Percentiles rank a stretch among this genome's conserved stretches.
Conservation (phyloP, 2,797 vertebrate species). For the Scomberomorus guttatus region DNA sequence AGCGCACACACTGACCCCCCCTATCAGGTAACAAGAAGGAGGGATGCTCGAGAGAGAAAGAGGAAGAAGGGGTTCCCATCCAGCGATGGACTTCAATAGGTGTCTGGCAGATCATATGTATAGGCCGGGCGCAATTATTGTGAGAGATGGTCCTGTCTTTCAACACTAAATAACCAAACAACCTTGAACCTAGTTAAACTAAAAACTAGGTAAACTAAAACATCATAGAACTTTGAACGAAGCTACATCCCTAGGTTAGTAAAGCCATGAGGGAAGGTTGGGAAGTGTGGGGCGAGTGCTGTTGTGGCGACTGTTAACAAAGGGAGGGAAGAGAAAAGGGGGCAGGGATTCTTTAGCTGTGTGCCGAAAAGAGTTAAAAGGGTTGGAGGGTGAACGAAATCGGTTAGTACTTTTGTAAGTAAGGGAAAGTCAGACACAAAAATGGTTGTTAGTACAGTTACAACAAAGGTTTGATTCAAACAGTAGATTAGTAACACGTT, state of each 20-base stretch:
- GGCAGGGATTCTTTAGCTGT: constrained; percentile 16
- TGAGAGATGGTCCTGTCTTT: constrained; percentile 18
- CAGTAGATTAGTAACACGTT: constrained; percentile 86
- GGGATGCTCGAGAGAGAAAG: constrained; percentile 22
- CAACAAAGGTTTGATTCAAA: constrained; percentile 87
- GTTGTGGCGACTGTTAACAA: constrained; percentile 41
- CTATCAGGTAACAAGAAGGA: not conserved
- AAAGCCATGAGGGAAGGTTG: constrained; percentile 15
- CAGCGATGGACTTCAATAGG: constrained; percentile 62
- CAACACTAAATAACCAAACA: constrained; percentile 8
- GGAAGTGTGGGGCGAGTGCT: constrained; percentile 14
- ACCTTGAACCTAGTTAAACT: not conserved
- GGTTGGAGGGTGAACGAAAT: constrained; percentile 83
- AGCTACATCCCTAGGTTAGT: constrained; percentile 57
- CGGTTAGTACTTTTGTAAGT: constrained; percentile 90
- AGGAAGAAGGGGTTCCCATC: constrained; percentile 15
- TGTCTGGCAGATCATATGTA: constrained; percentile 83
- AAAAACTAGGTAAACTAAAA: not conserved
- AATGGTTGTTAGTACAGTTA: constrained; percentile 93
- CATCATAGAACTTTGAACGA: not conserved
- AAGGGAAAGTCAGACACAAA: constrained; percentile 91
- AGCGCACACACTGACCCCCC: not conserved
- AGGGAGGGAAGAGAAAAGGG: constrained; percentile 25
- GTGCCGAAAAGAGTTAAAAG: constrained; percentile 66
- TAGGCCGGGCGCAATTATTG: not conserved